Evolutionary conservation across 2,888 invertebrate genomes (phyloP), one percentile per base, ranked within the genome.

Genomic region (Dryobotodes eremita): DNA sequence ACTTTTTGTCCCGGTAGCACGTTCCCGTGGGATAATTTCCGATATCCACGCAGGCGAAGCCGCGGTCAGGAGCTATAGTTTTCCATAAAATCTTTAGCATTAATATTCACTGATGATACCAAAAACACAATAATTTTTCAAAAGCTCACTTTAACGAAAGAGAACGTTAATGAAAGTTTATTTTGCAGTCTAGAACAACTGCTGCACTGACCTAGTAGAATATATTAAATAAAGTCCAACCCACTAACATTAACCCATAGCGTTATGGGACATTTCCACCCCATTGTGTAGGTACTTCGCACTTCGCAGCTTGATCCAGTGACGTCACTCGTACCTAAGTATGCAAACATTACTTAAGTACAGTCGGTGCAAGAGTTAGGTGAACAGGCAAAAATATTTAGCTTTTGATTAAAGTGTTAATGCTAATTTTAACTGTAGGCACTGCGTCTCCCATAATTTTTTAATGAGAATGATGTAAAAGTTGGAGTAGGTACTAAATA

Each of bases 321-420:
- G 86, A 84, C 74, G 77, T 84, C 86, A 86, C 17, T 65, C 55
- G 7, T 5, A n/a, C n/a, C n/a, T n/a, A 26, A 64, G 20, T 66
- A 59, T n/a, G 46, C 26, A 50, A 59, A 73, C 53, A 82, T 42
- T 31, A 79, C 13, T 62, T 1, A 5, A 42, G 55, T 70, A 71
- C 48, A 75, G 75, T 75, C n/a, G 8, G 31, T 4, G 11, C 10
- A 26, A 75, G 20, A 10, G 31, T 10, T 53, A 10, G 69, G 15
- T 53, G 6, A 0, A 5, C 31, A 23, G 23, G 69, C 5, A 13
- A 31, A 68, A 26, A 13, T 66, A 20, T 42, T 65, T 0, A 64
- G 36, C 36, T 36, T 36, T 23, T 64, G 15, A 15, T 3, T n/a
- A n/a, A 15, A 8, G 8, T 23, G 15, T 8, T 36, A n/a, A 42